Base-by-base conservation (phyloP, 2,888 invertebrate genomes). In the Erebia ligea region DNA sequence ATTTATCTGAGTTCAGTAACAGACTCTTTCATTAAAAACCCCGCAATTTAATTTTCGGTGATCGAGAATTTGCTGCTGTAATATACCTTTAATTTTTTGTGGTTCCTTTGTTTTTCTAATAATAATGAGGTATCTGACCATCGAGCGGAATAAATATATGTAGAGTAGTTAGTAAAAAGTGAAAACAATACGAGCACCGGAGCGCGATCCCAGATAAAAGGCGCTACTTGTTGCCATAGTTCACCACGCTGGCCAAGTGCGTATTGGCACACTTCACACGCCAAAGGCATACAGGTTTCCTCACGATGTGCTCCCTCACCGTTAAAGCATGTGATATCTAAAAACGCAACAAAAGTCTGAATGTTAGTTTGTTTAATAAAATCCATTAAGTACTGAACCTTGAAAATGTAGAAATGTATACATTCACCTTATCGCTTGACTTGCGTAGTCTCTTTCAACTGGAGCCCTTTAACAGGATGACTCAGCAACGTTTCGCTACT, bases 181-280 rank as follows among this genome's bases (percentile, higher is more conserved):
- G 15, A 57, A 15, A 57, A 57, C 25, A 57, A 25, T 57, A 57
- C 4, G 56, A 5, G 21, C 25, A 57, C 25, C 56, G 56, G 10
- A 57, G 56, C 56, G 54, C 6, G 56, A 6, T 57, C 56, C 19
- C 21, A 57, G 56, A 57, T 57, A 25, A 57, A 25, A 57, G 56
- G 25, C 6, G 21, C 21, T 21, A 17, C 13, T 56, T 56, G 21
- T 56, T 56, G 13, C 34, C 34, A 34, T 34, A 34, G 25, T 2
- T 6, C 34, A 34, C 34, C 34, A 6, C 6, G 34, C 5, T 34
- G 34, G 34, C 6, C 34, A 34, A 34, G 6, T 34, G 34, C 34
- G 34, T 34, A 34, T 34, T 34, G 1, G 34, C 1, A 34, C 6
- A 34, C 34, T 34, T 34, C 34, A 34, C 34, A 34, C 34, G 0